These are phyloP conservation scores for Alfaro cultratus DNA, from an alignment of 2,797 vertebrate genomes.

Conservation along the genomic window DNA sequence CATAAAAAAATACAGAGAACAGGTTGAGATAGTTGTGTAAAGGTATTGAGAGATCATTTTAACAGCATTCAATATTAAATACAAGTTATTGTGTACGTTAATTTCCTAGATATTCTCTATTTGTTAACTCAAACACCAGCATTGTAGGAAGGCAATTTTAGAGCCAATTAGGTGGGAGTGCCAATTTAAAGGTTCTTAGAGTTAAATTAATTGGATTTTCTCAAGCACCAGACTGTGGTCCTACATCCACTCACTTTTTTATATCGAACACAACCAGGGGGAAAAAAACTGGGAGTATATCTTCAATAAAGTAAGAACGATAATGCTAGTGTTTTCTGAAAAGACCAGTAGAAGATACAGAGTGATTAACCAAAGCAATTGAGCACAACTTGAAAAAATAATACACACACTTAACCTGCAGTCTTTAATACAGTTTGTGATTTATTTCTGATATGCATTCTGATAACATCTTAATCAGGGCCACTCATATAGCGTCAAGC, in stretches of 20 bases:
- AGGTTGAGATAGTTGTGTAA: not conserved
- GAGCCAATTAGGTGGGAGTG: slow-evolving; percentile 14
- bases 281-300: not conserved
- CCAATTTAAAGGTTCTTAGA: slow-evolving; percentile 17
- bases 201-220: not conserved
- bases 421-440: not conserved
- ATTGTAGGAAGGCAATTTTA: slow-evolving; percentile 12
- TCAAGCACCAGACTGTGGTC: not conserved
- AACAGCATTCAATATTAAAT: not conserved
- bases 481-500: not conserved
- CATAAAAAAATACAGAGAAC: slow-evolving; percentile 4
- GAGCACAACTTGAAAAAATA: not conserved
- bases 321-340: not conserved
- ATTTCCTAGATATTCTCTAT: slow-evolving; percentile 2
- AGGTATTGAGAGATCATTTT: not conserved
- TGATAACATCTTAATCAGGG: not conserved
- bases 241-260: not conserved
- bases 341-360: not conserved
- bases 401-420: not conserved
- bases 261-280: not conserved
- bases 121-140: not conserved
- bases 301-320: not conserved
- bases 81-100: not conserved
- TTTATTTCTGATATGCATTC: not conserved
- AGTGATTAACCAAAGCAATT: slow-evolving; percentile 2